Percentiles rank a stretch among this genome's conserved stretches.
phyloP scores from a whole-genome alignment of 1,140 invertebrate genomes.

The Periplaneta americana region DNA sequence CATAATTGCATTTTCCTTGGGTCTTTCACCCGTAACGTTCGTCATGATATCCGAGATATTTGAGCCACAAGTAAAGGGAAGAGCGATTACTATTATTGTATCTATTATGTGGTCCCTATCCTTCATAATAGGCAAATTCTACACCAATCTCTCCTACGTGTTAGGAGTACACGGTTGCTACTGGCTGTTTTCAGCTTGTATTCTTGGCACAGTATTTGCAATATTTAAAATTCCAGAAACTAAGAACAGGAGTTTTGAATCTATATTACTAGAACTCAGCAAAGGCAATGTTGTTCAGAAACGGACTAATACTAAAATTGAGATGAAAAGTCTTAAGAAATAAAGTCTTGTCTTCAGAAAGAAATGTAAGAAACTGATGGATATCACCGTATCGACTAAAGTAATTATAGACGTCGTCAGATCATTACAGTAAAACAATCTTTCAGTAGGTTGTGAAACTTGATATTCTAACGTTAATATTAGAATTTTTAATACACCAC shows the following conservation, averaged over 20 bases:
- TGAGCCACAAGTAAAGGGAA: slow-evolving; percentile 69
- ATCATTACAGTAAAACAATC: no score
- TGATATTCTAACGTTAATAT: no score
- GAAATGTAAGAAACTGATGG: no score
- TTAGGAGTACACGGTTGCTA: slow-evolving; percentile 49
- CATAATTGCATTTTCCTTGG: slow-evolving; percentile 46
- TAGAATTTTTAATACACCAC: no score
- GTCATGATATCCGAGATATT: slow-evolving; percentile 59
- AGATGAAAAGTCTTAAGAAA: no score
- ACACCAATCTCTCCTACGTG: slow-evolving; percentile 35
- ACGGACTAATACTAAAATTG: no score
- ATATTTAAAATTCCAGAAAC: slow-evolving; percentile 56
- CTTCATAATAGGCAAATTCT: slow-evolving; percentile 48
- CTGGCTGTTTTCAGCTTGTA: slow-evolving; percentile 49
- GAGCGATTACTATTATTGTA: slow-evolving; percentile 68
- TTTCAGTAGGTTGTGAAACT: no score
- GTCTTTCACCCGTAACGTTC: slow-evolving; percentile 47
- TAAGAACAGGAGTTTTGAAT: slow-evolving; percentile 51
- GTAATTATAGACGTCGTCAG: no score
- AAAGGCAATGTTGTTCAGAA: slow-evolving; percentile 26
- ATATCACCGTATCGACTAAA: no score
- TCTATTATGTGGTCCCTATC: slow-evolving; percentile 57
- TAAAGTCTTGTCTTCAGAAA: no score
- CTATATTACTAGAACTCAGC: slow-evolving; percentile 42
- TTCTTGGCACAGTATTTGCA: slow-evolving; percentile 39